These are phyloP conservation scores for Fringilla coelebs DNA, from an alignment of 2,797 vertebrate genomes.

Conservation along the genomic window DNA sequence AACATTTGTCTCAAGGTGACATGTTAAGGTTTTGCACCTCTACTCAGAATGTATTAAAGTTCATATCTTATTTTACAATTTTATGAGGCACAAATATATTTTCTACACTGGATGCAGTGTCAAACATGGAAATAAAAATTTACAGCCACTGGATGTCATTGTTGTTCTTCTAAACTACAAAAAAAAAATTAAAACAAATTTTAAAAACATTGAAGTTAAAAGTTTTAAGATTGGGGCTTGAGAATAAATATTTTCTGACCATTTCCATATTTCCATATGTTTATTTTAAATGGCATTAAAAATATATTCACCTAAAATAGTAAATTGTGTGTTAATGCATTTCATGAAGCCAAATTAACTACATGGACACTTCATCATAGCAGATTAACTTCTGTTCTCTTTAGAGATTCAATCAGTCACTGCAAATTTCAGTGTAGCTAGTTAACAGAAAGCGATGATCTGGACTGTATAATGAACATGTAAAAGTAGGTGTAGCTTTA, in stretches of 20 bases:
- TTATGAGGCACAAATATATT: not conserved
- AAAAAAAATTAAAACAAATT: not conserved
- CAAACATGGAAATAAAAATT: not conserved
- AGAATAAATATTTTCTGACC: not conserved
- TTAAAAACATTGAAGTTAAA: not conserved
- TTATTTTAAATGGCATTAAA: not conserved
- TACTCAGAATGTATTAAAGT: not conserved
- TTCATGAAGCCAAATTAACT: not conserved
- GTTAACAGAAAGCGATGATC: not conserved
- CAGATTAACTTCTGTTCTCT: not conserved
- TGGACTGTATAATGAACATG: not conserved
- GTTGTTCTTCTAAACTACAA: not conserved
- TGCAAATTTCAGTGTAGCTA: not conserved
- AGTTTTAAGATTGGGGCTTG: not conserved
- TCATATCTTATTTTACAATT: not conserved
- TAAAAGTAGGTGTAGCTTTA: not conserved
- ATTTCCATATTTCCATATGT: not conserved
- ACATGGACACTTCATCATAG: not conserved
- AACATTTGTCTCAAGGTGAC: not conserved
- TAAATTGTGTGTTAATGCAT: not conserved
- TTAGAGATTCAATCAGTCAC: not conserved
- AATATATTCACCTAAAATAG: not conserved
- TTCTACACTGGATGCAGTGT: not conserved
- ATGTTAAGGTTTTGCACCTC: not conserved
- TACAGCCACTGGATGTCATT: conserved; percentile 58